Evolutionary conservation across 2,888 invertebrate species (phyloP), one percentile per base, ranked within the genome.

Genomic region (Pemphredon lugubris): DNA sequence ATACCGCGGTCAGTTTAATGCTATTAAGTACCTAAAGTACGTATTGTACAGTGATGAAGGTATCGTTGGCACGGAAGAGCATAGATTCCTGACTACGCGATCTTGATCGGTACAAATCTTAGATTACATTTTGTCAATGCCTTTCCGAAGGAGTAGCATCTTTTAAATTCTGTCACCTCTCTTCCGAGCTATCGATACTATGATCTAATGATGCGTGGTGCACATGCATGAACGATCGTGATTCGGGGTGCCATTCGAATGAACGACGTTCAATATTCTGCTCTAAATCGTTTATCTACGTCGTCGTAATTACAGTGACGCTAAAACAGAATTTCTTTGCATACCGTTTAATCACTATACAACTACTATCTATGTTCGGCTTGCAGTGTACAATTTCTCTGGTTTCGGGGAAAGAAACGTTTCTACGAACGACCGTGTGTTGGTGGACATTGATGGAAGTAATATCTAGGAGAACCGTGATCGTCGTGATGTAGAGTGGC

Each of bases 161-260:
- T n/a, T n/a, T n/a, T n/a, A n/a, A n/a, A n/a, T n/a, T n/a, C n/a
- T n/a, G n/a, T n/a, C n/a, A n/a, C n/a, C n/a, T n/a, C n/a, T n/a
- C n/a, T n/a, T n/a, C n/a, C n/a, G n/a, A n/a, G n/a, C n/a, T n/a
- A n/a, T 20, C 51, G 45, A 69, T 51, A 45, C 37, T 48, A 44
- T 61, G 40, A 20, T 37, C 57, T 63, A 59, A 55, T 59, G 45
- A 63, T 79, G 55, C 71, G 44, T 77, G 64, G 54, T 81, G 74
- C 68, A 66, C 81, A 81, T 79, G 79, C 79, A 67, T 69, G 66
- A 44, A 53, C 53, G 51, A 65, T 34, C 42, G 60, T 65, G 53
- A 16, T 20, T n/a, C n/a, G n/a, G 47, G 65, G n/a, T 65, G 64
- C 40, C 72, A 70, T 63, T 72, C 58, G 39, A 34, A n/a, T 30